A percentile compares a stretch with the other conserved stretches of the same genome.
These are phyloP conservation scores for Papilio dardanus DNA, from an alignment of 1,140 invertebrate genomes.

Conservation along the genomic window DNA sequence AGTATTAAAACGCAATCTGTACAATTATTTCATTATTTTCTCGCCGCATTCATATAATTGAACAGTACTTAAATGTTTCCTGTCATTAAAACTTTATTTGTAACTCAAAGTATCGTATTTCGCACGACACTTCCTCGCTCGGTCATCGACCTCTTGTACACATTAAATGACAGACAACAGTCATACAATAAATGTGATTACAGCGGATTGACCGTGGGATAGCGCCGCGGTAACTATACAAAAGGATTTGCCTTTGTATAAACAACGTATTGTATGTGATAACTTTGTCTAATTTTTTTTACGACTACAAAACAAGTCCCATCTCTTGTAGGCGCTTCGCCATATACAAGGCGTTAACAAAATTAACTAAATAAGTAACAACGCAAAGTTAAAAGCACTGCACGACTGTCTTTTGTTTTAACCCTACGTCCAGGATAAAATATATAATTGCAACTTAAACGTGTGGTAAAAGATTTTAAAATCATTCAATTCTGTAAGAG, in stretches of 20 bases:
- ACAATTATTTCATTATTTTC: not conserved
- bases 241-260: not conserved
- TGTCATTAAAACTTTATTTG: not conserved
- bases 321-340: not conserved
- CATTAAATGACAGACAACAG: not conserved
- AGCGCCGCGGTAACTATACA: not conserved
- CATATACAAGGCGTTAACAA: too few relatives aligned
- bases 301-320: not conserved
- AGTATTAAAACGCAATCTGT: not conserved
- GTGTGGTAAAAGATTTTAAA: not conserved
- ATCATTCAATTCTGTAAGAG: not conserved
- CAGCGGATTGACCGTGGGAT: not conserved
- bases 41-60: not conserved
- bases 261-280: not conserved
- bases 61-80: constrained; percentile 14
- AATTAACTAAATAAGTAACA: too few relatives aligned
- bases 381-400: too few relatives aligned
- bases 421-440: not conserved
- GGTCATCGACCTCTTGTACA: not conserved
- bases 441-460: not conserved
- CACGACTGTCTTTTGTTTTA: not conserved
- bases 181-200: not conserved
- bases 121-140: not conserved
- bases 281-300: not conserved
- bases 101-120: not conserved